These are phyloP conservation scores for Cheilosia soror DNA, from an alignment of 2,888 invertebrate species.

Conservation along the genomic window DNA sequence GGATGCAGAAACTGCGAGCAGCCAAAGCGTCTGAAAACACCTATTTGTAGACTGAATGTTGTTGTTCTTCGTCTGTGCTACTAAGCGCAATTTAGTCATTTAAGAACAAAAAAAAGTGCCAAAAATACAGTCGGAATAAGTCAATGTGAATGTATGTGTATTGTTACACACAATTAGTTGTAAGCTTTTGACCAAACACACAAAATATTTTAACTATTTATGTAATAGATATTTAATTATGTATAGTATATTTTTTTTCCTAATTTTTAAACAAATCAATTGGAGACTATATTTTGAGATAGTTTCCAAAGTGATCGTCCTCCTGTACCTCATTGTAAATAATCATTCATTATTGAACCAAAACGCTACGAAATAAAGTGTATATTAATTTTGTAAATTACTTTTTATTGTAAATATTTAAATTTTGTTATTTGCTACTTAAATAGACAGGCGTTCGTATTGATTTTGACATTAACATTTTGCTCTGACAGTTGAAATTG, in stretches of 20 bases:
- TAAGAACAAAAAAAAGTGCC: slow-evolving; percentile 43
- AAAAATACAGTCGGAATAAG: slow-evolving; percentile 48
- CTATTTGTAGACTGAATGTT: slow-evolving; percentile 42
- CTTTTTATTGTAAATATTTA: background rate
- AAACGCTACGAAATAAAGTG: slow-evolving; percentile 23
- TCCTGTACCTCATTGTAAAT: slow-evolving; percentile 71
- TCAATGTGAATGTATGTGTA: slow-evolving; percentile 24
- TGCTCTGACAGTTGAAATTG: too few relatives aligned
- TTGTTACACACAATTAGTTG: slow-evolving; percentile 6
- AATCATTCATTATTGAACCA: slow-evolving; percentile 30
- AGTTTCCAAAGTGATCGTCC: slow-evolving; percentile 35
- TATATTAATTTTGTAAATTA: slow-evolving; percentile 34
- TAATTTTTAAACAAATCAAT: slow-evolving; percentile 6
- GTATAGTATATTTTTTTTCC: background rate
- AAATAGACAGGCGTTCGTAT: too few relatives aligned
- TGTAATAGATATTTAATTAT: slow-evolving; percentile 20
- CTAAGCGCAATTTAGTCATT: slow-evolving; percentile 39
- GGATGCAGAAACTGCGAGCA: slow-evolving; percentile 75
- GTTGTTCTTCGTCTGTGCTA: slow-evolving; percentile 10
- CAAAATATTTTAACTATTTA: slow-evolving; percentile 49
- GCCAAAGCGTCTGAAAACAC: slow-evolving; percentile 58
- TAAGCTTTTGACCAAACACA: slow-evolving; percentile 39
- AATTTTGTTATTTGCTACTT: too few relatives aligned
- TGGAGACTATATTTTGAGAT: slow-evolving; percentile 6
- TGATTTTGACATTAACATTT: too few relatives aligned